Percentiles rank a stretch among this genome's conserved stretches.
phyloP scores from a whole-genome alignment of 1,140 invertebrate genomes.

The Penaeus vannamei region DNA sequence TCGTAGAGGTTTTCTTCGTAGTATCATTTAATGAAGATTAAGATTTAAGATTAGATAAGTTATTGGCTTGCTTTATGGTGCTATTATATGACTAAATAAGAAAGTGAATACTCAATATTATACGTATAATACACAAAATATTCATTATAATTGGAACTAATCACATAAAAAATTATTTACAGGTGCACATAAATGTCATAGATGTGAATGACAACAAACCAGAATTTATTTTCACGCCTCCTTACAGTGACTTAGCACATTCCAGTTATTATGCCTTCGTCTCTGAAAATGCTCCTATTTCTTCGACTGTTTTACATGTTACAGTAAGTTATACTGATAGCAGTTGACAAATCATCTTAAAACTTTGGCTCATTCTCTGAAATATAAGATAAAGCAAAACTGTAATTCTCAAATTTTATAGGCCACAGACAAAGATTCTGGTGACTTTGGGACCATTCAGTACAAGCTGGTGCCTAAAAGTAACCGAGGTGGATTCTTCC shows the following conservation, averaged over 20 bases:
- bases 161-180: not conserved
- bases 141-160: too few species aligned
- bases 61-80: too few species aligned
- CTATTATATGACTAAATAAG: too few species aligned
- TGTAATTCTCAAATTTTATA: slow-evolving; percentile 5
- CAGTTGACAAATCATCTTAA: not conserved
- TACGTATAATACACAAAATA: too few species aligned
- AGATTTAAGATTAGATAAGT: too few species aligned
- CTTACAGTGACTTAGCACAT: slow-evolving; percentile 38
- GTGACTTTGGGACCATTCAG: slow-evolving; percentile 38
- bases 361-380: not conserved
- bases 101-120: too few species aligned
- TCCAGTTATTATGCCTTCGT: slow-evolving; percentile 46
- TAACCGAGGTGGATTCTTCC: slow-evolving; percentile 62
- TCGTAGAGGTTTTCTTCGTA: not conserved
- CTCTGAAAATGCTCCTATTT: slow-evolving; percentile 44
- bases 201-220: slow-evolving; percentile 88
- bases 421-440: slow-evolving; percentile 59
- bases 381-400: not conserved
- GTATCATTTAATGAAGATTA: not conserved
- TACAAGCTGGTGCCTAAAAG: slow-evolving; percentile 61
- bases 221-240: slow-evolving; percentile 75
- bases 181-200: slow-evolving; percentile 88
- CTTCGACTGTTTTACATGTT: slow-evolving; percentile 40
- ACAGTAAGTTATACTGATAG: slow-evolving; percentile 15